These are phyloP conservation scores for Cryptotermes secundus DNA, from an alignment of 1,140 invertebrate genomes.

Conservation along the genomic window DNA sequence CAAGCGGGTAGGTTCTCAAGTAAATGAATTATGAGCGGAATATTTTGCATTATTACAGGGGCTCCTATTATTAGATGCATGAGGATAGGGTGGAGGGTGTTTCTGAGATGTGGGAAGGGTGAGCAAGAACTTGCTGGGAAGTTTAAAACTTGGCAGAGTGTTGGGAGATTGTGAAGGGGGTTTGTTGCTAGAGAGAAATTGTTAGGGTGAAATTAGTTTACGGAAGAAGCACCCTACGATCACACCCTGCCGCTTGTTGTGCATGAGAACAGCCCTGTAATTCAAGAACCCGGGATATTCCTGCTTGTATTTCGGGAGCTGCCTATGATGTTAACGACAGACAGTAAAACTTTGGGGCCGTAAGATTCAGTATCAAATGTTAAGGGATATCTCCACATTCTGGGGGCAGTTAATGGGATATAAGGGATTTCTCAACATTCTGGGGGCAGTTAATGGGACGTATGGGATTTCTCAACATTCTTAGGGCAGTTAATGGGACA, in stretches of 20 bases:
- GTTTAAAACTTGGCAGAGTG: constrained; percentile 4
- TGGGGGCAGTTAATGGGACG: no score
- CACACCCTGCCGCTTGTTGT: neutral
- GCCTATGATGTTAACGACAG: no score
- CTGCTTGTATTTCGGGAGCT: no score
- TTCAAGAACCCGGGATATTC: neutral
- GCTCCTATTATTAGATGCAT: neutral
- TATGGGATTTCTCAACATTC: no score
- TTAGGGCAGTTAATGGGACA: no score
- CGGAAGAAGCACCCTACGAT: neutral
- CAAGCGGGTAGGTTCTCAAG: neutral
- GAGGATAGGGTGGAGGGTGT: neutral
- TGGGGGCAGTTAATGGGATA: no score
- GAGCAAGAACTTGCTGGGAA: neutral
- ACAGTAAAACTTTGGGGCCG: no score
- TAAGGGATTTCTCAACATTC: no score
- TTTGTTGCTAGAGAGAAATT: neutral
- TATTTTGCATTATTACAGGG: neutral
- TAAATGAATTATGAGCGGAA: neutral
- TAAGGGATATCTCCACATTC: no score
- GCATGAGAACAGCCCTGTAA: neutral
- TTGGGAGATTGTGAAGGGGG: neutral
- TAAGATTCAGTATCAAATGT: no score
- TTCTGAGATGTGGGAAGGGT: neutral
- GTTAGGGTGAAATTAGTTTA: constrained; percentile 12